phyloP scores from a whole-genome alignment of 2,797 vertebrate genomes.

The Cossypha dichroa region DNA sequence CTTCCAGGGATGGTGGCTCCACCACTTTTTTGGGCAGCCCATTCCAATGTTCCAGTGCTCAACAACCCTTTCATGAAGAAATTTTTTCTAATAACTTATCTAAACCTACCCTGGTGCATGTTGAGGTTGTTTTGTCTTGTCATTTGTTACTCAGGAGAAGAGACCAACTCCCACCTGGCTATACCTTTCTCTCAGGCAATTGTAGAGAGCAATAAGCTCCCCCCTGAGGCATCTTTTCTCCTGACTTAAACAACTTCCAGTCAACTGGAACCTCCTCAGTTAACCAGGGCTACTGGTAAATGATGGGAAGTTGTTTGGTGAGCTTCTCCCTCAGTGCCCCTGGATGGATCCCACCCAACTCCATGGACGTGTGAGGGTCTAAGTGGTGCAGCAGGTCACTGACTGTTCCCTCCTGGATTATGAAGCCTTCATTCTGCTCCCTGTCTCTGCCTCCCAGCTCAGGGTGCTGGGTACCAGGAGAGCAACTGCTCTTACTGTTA shows the following conservation, averaged over 20 bases:
- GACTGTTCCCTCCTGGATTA: background rate
- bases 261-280: background rate
- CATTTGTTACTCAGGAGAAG: background rate
- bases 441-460: background rate
- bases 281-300: background rate
- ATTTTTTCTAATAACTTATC: background rate
- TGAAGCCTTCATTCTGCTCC: background rate
- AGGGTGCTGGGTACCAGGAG: no score
- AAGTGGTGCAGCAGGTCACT: background rate
- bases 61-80: background rate
- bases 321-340: background rate
- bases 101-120: background rate
- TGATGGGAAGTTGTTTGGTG: background rate
- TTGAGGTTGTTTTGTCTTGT: accelerated
- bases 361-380: no score
- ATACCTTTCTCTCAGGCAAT: background rate
- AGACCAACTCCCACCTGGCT: background rate
- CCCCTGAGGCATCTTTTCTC: background rate
- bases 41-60: background rate
- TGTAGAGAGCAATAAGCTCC: background rate
- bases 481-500: background rate
- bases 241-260: background rate
- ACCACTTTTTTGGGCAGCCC: background rate
- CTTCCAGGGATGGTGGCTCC: background rate
- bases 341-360: background rate